Conservation (phyloP, 2,888 invertebrate species). For the Rhingia rostrata region DNA sequence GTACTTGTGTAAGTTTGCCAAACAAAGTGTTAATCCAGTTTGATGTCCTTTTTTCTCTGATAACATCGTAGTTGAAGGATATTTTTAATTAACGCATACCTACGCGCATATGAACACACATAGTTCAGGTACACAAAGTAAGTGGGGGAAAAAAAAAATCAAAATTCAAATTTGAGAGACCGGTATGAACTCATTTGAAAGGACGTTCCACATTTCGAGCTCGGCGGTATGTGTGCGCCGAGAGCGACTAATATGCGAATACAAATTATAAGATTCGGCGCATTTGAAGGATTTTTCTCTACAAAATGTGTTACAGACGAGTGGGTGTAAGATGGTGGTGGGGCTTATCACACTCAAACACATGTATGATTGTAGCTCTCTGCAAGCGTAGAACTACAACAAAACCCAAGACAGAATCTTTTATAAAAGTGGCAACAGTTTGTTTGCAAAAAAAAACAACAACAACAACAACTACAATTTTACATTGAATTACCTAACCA, state of each 20-base stretch:
- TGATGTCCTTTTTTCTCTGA: not conserved
- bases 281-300: slow-evolving; percentile 41
- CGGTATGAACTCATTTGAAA: slow-evolving; percentile 17
- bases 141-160: not conserved
- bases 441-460: slow-evolving; percentile 42
- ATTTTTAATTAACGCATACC: too few relatives aligned
- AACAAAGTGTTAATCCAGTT: not conserved
- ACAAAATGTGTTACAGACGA: slow-evolving; percentile 11
- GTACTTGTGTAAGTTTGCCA: not conserved
- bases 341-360: slow-evolving; percentile 12
- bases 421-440: slow-evolving; percentile 62
- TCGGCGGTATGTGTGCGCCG: not conserved
- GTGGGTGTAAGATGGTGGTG: slow-evolving; percentile 8
- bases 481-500: slow-evolving; percentile 37
- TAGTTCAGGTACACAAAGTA: not conserved
- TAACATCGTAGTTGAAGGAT: too few relatives aligned
- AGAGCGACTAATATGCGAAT: not conserved
- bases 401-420: slow-evolving; percentile 18
- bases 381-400: not conserved
- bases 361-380: not conserved
- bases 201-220: slow-evolving; percentile 29
- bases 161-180: slow-evolving; percentile 16
- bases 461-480: not conserved
- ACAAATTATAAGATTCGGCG: slow-evolving; percentile 50
- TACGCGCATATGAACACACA: not conserved